These are phyloP conservation scores for Cynopterus sphinx DNA, from an alignment of 2,797 vertebrate species.

Conservation along the genomic window DNA sequence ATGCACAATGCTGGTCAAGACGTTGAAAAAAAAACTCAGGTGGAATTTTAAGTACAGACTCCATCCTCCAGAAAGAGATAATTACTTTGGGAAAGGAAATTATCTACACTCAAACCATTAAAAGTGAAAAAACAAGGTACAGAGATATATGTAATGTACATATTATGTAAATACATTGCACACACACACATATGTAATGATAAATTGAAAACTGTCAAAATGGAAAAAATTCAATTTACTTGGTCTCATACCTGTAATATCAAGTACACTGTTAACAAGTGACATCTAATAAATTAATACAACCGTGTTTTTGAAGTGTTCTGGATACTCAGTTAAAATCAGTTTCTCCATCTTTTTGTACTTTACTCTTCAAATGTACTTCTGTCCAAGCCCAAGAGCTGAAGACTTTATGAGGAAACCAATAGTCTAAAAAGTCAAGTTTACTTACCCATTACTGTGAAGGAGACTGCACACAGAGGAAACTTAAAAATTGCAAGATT, in stretches of 20 bases:
- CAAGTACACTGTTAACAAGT: neutral
- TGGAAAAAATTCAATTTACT: neutral
- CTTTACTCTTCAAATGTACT: neutral
- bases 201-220: slow-evolving; percentile 27
- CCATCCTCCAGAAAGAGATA: neutral
- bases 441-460: neutral
- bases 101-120: neutral
- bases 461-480: neutral
- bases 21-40: neutral
- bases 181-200: neutral
- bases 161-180: neutral
- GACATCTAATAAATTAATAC: neutral
- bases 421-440: neutral
- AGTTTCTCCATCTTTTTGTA: neutral
- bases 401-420: neutral
- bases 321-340: neutral
- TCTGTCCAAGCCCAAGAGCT: neutral
- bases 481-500: neutral
- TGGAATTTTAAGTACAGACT: slow-evolving; percentile 1
- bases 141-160: neutral
- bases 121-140: neutral
- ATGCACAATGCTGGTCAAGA: neutral
- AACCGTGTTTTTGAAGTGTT: neutral
- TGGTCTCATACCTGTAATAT: neutral
- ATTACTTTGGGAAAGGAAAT: neutral